phyloP scores from a whole-genome alignment of 35 echinoderm and acorn worm genomes.

The Lytechinus pictus region DNA sequence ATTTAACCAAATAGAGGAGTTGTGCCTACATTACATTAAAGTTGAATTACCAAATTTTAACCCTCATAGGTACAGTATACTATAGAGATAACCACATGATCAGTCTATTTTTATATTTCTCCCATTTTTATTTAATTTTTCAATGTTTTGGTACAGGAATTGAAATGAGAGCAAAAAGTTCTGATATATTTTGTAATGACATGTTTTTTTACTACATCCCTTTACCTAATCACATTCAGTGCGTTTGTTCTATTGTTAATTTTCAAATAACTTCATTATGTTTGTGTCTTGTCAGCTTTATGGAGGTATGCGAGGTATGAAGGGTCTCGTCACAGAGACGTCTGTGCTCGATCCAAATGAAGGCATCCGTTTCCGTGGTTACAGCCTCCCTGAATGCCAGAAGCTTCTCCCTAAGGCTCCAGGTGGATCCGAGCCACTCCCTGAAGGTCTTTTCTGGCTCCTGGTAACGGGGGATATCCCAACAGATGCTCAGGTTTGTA shows the following conservation, averaged over 20 bases:
- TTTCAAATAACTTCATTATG: background rate
- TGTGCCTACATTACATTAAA: too few relatives aligned
- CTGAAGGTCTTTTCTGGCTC: slow-evolving; percentile 96
- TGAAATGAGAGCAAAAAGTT: background rate
- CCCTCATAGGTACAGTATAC: too few relatives aligned
- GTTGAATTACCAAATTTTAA: too few relatives aligned
- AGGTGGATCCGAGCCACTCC: slow-evolving; percentile 85
- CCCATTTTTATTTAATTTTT: background rate
- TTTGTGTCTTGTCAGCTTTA: slow-evolving; percentile 79
- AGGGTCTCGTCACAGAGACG: slow-evolving; percentile 96
- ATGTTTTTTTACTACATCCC: background rate
- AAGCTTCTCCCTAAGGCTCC: slow-evolving; percentile 88
- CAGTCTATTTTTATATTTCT: background rate
- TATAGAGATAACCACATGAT: too few relatives aligned
- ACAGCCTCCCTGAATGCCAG: slow-evolving; percentile 94
- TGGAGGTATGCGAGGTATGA: slow-evolving; percentile 99
- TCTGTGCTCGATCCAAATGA: slow-evolving; percentile 95
- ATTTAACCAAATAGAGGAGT: too few relatives aligned
- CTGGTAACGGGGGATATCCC: slow-evolving; percentile 89
- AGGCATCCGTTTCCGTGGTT: slow-evolving; percentile 99
- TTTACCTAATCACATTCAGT: background rate
- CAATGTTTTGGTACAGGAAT: background rate
- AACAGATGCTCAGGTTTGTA: slow-evolving; percentile 78
- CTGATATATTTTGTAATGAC: background rate
- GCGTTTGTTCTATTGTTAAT: background rate